Percentiles rank a stretch among this genome's conserved stretches.
These are phyloP conservation scores for Spatulosminthurus flaviceps DNA, from an alignment of 2,888 invertebrate species.

Conservation along the genomic window DNA sequence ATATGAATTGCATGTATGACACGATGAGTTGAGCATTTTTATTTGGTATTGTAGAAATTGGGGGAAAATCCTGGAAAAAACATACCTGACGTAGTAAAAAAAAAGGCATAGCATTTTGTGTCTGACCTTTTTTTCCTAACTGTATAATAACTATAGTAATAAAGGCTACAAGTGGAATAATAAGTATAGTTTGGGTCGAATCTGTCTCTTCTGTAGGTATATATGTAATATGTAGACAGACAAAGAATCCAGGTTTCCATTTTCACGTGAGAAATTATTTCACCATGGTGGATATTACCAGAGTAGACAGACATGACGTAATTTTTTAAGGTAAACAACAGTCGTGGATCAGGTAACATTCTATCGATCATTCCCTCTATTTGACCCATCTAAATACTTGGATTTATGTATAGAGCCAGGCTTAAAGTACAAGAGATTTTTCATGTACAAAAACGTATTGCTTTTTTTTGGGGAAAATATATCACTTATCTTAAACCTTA, in stretches of 20 bases:
- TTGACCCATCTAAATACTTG: neutral
- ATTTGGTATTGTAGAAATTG: neutral
- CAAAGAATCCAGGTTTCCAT: neutral
- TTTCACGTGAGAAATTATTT: slow-evolving; percentile 6
- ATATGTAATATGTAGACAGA: too few species aligned
- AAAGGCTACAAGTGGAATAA: slow-evolving; percentile 14
- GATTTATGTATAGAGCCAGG: too few species aligned
- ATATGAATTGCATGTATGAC: neutral
- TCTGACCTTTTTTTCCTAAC: neutral
- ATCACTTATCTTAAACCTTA: too few species aligned
- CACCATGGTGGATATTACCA: neutral
- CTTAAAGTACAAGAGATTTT: too few species aligned
- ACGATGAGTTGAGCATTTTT: neutral
- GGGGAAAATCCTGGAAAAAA: slow-evolving; percentile 2
- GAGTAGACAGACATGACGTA: neutral
- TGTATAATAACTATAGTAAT: neutral
- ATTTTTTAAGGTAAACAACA: slow-evolving; percentile 13
- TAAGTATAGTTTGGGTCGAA: neutral
- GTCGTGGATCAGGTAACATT: neutral
- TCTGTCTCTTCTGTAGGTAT: too few species aligned
- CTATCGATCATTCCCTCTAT: slow-evolving; percentile 1
- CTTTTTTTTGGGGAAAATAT: too few species aligned
- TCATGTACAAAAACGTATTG: too few species aligned
- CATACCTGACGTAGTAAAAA: neutral
- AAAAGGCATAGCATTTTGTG: neutral